phyloP scores from a whole-genome alignment of 2,888 invertebrate genomes.

The Xiphydria camelus region DNA sequence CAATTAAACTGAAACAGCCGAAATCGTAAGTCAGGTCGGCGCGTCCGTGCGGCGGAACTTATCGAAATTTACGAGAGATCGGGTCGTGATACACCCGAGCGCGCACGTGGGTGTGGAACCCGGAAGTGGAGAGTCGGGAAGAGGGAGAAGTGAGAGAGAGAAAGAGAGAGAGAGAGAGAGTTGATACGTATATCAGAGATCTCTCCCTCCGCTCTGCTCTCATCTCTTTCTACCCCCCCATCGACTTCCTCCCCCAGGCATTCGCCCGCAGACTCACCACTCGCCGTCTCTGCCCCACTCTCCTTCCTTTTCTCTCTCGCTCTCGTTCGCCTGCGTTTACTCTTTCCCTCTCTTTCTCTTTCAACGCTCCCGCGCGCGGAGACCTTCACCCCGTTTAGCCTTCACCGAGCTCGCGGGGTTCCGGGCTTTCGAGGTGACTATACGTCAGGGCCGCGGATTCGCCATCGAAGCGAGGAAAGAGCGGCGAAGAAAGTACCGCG shows the following conservation, averaged over 20 bases:
- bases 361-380: conserved; percentile 27
- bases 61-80: conserved; percentile 18
- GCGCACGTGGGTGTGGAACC: conserved; percentile 21
- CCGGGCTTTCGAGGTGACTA: conserved; percentile 38
- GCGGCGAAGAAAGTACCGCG: too few relatives aligned
- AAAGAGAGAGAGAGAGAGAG: not conserved
- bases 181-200: conserved; percentile 1
- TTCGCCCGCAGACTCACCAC: conserved; percentile 3
- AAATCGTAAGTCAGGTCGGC: too few relatives aligned
- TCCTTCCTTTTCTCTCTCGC: conserved; percentile 4
- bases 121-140: conserved; percentile 20
- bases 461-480: too few relatives aligned
- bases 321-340: not conserved
- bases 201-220: conserved; percentile 9
- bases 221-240: conserved; percentile 4
- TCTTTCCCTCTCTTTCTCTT: conserved; percentile 3
- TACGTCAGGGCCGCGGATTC: not conserved
- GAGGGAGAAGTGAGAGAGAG: not conserved
- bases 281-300: conserved; percentile 13
- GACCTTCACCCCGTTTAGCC: conserved; percentile 59
- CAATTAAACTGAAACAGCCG: too few relatives aligned
- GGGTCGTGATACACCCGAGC: conserved; percentile 5
- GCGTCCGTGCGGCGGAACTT: too few relatives aligned
- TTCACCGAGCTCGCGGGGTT: conserved; percentile 55
- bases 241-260: too few relatives aligned